Base-by-base conservation (phyloP, 2,797 vertebrate species). In the Champsocephalus gunnari region DNA sequence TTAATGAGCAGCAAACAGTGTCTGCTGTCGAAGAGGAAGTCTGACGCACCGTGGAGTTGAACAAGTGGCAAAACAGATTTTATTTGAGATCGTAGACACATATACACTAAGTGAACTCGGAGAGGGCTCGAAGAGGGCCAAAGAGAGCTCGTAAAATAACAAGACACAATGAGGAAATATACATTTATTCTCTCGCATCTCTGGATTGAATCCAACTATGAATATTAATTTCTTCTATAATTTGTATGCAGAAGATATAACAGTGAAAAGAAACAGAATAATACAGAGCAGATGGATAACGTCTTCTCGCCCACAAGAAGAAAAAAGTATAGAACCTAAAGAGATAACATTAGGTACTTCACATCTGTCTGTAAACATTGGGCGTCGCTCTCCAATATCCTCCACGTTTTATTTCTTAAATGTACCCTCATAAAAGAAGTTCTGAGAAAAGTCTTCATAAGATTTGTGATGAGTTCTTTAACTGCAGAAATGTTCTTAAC, bases 171-270 rank as follows among this genome's bases (percentile, higher is more conserved):
- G 8, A 21, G 8, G 5, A 38, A 50, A 32, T 17, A 3, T 4
- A 12, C 9, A 5, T 24, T 0, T 59, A 2, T 51, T 12, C 28
- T 47, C 19, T 41, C 41, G 3, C 50, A 57, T 13, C 21, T 68
- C 21, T 77, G 54, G 21, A 67, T 32, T 43, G 0, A 45, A 28
- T 68, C 45, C 80, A 77, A 21, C 47, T 77, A 49, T 81, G 1
- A 73, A 77, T 79, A 80, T 79, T 9, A 50, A 85, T 85, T 59
- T 72, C 9, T 71, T 69, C 74, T 67, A 34, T 78, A 65, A 77
- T 60, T 45, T 19, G 53, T 47, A 10, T 47, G 68, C 41, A 61
- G 49, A 50, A 49, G 34, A 43, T 9, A 41, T 41, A 59, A 5
- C 17, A 9, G 13, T 17, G 28, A 12, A 1, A 28, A 41, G 13